Evolutionary conservation across 2,797 vertebrate species (phyloP).

Genomic region (Tolypeutes matacus): DNA sequence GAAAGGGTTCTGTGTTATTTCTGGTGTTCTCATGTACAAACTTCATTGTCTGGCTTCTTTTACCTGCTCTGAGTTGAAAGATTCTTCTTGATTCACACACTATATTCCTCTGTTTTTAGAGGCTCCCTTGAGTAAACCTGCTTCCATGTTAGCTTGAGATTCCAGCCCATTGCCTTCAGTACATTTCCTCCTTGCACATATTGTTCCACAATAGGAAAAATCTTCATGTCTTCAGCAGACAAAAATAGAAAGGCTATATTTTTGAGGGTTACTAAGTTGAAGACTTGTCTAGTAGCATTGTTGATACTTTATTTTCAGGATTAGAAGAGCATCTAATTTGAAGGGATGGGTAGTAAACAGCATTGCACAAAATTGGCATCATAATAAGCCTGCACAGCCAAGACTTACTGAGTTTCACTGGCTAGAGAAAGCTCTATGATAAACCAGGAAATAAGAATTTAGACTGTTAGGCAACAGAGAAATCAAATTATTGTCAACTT

Average conservation of each 20-base stretch:
- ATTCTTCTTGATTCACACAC: not conserved
- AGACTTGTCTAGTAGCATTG: constrained; percentile 21
- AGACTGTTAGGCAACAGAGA: constrained; percentile 45
- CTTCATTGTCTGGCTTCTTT: not conserved
- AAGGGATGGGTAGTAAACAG: constrained; percentile 63
- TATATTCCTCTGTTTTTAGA: constrained; percentile 30
- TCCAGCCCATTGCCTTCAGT: not conserved
- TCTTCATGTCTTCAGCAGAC: not conserved
- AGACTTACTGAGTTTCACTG: not conserved
- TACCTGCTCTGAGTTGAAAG: constrained; percentile 19
- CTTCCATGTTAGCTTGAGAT: not conserved
- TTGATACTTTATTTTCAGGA: not conserved
- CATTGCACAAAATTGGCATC: not conserved
- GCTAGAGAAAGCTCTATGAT: constrained; percentile 53
- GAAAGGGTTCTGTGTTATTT: not conserved
- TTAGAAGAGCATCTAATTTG: constrained; percentile 55
- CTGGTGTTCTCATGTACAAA: constrained; percentile 34
- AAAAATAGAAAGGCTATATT: constrained; percentile 58
- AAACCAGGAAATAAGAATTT: constrained; percentile 72
- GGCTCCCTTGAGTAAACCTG: constrained; percentile 12
- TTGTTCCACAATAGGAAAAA: not conserved
- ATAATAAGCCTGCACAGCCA: constrained; percentile 7
- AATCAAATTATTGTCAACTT: constrained; percentile 69
- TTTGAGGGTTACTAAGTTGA: constrained; percentile 57
- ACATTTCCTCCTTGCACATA: not conserved